Conservation (phyloP, 2,888 invertebrate species). For the Linyphia triangularis region DNA sequence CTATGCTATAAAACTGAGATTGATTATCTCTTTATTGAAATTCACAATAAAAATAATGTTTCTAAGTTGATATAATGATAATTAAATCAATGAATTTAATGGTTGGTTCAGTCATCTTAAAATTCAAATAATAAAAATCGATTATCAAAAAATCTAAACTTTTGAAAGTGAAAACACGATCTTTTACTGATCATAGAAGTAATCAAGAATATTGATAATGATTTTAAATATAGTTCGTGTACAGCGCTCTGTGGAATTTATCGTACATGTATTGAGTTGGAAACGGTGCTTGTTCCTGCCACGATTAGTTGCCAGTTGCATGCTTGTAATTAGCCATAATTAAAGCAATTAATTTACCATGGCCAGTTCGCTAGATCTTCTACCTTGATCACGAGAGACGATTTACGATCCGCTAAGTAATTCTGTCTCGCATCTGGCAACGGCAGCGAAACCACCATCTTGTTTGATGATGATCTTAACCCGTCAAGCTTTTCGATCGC, state of each 20-base stretch:
- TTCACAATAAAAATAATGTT: too few relatives aligned
- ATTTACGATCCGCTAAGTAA: conserved; percentile 53
- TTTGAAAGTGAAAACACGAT: too few relatives aligned
- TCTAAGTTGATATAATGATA: too few relatives aligned
- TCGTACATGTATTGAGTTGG: conserved; percentile 19
- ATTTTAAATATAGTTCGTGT: background rate
- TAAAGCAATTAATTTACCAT: conserved; percentile 55
- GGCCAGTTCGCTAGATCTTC: conserved; percentile 17
- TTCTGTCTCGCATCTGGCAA: conserved; percentile 18
- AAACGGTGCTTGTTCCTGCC: conserved; percentile 28
- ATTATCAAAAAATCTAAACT: too few relatives aligned
- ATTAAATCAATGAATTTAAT: too few relatives aligned
- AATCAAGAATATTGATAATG: background rate
- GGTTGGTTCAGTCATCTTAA: too few relatives aligned
- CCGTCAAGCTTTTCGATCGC: conserved; percentile 50
- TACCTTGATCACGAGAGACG: conserved; percentile 55
- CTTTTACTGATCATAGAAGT: background rate
- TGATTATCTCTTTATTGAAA: too few relatives aligned
- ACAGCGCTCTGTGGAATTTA: background rate
- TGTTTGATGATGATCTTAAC: conserved; percentile 67
- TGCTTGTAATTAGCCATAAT: conserved; percentile 55
- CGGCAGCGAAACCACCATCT: conserved; percentile 38
- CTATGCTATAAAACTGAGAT: too few relatives aligned
- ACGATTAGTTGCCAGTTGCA: conserved; percentile 38
- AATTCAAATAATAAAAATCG: too few relatives aligned